Evolutionary conservation across 2,113 vertebrate genomes (phyloP).

Genomic region (Solea senegalensis): DNA sequence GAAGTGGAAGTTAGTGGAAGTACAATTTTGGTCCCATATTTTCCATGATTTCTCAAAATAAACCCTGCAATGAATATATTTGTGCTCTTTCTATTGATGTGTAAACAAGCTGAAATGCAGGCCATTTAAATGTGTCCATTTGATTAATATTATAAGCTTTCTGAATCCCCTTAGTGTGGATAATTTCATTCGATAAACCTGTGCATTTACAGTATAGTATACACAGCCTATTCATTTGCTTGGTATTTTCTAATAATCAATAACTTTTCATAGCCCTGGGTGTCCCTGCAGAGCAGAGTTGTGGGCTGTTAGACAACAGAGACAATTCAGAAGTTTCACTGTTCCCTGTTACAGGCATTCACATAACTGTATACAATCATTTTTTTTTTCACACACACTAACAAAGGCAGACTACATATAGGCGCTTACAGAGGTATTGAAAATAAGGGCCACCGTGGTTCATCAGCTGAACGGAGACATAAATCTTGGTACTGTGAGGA

Average conservation of each 20-base stretch:
- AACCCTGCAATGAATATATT: too few relatives aligned
- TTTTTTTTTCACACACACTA: slow-evolving; percentile 23
- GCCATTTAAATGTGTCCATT: too few relatives aligned
- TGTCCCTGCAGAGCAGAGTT: slow-evolving; percentile 28
- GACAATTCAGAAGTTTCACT: slow-evolving; percentile 36
- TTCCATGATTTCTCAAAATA: too few relatives aligned
- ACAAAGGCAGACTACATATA: slow-evolving; percentile 15
- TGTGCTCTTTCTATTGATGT: too few relatives aligned
- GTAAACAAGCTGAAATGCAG: too few relatives aligned
- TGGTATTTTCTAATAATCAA: not conserved
- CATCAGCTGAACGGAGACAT: slow-evolving; percentile 67
- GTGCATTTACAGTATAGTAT: too few relatives aligned
- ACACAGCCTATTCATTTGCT: too few relatives aligned
- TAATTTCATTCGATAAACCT: not conserved
- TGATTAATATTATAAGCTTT: too few relatives aligned
- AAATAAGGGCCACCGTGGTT: slow-evolving; percentile 41
- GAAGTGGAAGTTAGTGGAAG: too few relatives aligned
- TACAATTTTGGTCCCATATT: too few relatives aligned
- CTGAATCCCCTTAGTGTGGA: too few relatives aligned
- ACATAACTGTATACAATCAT: slow-evolving; percentile 21
- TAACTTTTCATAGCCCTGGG: slow-evolving; percentile 19
- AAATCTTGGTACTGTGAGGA: slow-evolving; percentile 74
- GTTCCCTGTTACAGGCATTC: slow-evolving; percentile 24
- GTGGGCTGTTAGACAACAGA: slow-evolving; percentile 25
- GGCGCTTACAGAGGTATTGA: slow-evolving; percentile 21